Base-by-base conservation (phyloP, 2,797 vertebrate species). In the Myripristis murdjan region DNA sequence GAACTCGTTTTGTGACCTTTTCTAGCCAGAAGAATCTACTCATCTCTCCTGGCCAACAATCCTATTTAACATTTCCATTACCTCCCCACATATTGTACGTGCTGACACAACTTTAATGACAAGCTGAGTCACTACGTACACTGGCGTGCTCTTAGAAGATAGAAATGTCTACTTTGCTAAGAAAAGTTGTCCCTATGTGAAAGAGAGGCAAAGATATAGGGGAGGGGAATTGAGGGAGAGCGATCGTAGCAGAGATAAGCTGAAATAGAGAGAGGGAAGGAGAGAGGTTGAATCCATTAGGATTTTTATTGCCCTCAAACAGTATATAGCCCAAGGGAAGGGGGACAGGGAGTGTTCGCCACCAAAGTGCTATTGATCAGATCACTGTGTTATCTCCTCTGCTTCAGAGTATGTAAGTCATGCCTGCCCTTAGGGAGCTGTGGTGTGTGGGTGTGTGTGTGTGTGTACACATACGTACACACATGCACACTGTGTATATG, bases 301-400 rank as follows among this genome's bases (percentile, higher is more conserved):
- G 76, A 57, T 69, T 88, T 86, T 88, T 90, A 90, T 82, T 86
- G 77, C 72, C 74, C 76, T 84, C 81, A 39, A 86, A 83, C 73
- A 59, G 67, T 64, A 77, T 84, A 73, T 84, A 81, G 82, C 87
- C 82, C 79, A n/a, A 66, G 80, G 85, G 60, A 43, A 51, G 15
- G 57, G 59, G 65, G 76, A 54, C 60, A 55, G 64, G 75, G 78
- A 75, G 76, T 56, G 80, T 71, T 64, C 59, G 62, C 72, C 69
- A 86, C 66, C 87, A 87, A 84, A 91, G 84, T 79, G 75, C 66
- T 87, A 87, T 92, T 90, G 89, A 91, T 93, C 85, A 87, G 72
- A 82, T 86, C 64, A 73, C 64, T 70, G 73, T 87, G 81, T 89
- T 92, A 82, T 84, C 83, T 82, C 75, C 64, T 70, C 37, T 57